Base-by-base conservation (phyloP, 2,113 vertebrate species). In the Larimichthys crocea region DNA sequence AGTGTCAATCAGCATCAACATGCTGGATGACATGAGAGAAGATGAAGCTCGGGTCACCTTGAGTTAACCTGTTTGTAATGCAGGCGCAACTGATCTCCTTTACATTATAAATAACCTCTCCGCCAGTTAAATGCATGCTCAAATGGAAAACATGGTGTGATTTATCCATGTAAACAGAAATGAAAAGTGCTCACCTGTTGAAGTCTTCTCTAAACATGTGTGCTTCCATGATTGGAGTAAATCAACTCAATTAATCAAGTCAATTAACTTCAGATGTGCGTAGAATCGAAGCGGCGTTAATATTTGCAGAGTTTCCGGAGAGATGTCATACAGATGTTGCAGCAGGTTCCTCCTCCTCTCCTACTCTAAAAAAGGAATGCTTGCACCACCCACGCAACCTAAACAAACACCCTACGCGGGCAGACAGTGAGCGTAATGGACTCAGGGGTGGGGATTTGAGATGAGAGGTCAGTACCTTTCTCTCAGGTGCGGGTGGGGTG, bases 171-270 rank as follows among this genome's bases (percentile, higher is more conserved):
- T 19, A 56, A 72, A 4, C 6, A 68, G 52, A 17, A 77, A 75
- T 26, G 12, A 64, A 75, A 66, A 9, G 19, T 42, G 40, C 92
- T 92, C 82, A 93, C 91, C 91, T 89, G 74, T 84, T 76, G 79
- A 76, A 42, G 77, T 88, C 68, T 86, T 79, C 57, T 79, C 62
- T 15, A 19, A 42, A 35, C 26, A 7, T 44, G 3, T 40, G 46
- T 26, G n/a, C 3, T 82, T 71, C 79, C 70, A 16, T 48, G 15
- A 35, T 67, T 59, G n/a, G 2, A 31, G 17, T 16, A 49, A 70
- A 44, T 15, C 26, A 26, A 26, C 26, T 26, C 26, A 26, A 26
- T 26, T 26, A 26, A 26, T 26, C 26, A 26, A 26, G 29, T 14
- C 16, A 72, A 26, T 65, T 70, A 77, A 72, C n/a, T 61, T 76